Conservation (phyloP, 2,113 vertebrate genomes). For the Phaethon lepturus region DNA sequence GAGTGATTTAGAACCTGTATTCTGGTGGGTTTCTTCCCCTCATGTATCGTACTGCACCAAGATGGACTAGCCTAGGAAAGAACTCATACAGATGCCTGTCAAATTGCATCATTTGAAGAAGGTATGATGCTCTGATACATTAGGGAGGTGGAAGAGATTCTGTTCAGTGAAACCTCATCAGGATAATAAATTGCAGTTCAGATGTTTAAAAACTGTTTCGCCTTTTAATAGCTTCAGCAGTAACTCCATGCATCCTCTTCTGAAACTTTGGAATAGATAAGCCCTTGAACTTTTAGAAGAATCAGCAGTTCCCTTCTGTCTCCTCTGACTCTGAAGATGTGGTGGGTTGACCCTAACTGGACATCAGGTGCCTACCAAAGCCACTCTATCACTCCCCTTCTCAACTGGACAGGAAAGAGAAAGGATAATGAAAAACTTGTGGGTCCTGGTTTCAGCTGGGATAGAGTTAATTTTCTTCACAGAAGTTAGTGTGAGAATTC, state of each 20-base stretch:
- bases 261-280: background rate
- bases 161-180: background rate
- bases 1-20: background rate
- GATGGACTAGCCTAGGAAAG: background rate
- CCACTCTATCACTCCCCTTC: too few species aligned
- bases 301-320: background rate
- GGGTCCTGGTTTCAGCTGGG: too few species aligned
- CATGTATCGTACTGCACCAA: background rate
- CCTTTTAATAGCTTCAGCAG: background rate
- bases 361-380: too few species aligned
- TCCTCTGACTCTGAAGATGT: background rate
- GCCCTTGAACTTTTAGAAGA: background rate
- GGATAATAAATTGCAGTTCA: background rate
- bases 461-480: too few species aligned
- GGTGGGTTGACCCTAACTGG: too few species aligned
- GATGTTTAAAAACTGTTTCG: background rate
- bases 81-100: background rate
- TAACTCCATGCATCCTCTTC: background rate
- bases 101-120: background rate
- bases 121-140: background rate
- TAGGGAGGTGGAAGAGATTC: background rate
- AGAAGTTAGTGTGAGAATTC: too few species aligned
- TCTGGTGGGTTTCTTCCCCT: background rate
- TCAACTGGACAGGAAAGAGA: too few species aligned
- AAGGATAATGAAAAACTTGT: too few species aligned